Evolutionary conservation across 2,113 vertebrate genomes (phyloP), one percentile per base, ranked within the genome.

Genomic region (Sorex araneus): DNA sequence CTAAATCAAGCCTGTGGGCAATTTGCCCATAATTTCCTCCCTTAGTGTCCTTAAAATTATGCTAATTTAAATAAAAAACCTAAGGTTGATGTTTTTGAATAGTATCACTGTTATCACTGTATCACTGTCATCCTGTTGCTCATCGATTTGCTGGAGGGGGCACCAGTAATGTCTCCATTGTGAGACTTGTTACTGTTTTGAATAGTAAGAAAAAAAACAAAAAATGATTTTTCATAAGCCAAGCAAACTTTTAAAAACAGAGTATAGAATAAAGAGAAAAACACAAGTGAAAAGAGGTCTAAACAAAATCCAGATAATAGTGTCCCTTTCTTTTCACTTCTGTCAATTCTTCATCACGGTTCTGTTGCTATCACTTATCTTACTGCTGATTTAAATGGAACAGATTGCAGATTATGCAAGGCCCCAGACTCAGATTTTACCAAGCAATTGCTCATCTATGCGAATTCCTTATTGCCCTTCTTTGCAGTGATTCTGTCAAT

Each of bases 161-260:
- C n/a, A n/a, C n/a, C n/a, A n/a, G n/a, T n/a, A n/a, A n/a, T n/a
- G n/a, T n/a, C n/a, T n/a, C n/a, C n/a, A n/a, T n/a, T n/a, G n/a
- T n/a, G n/a, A n/a, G n/a, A n/a, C n/a, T n/a, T n/a, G n/a, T n/a
- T n/a, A n/a, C n/a, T 6, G 8, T 28, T 66, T 66, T 66, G 8
- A 66, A 66, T 66, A 30, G 10, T 3, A 93, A 45, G 43, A 92
- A 90, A 85, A 92, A 89, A 80, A 27, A 89, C 90, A 27, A 92
- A 43, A 84, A 84, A 16, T 40, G 9, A 13, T 69, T 74, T 84
- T 89, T 57, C 34, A 43, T 57, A 87, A 7, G 50, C 71, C 47
- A 87, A 30, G 0, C 73, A 60, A 60, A 60, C 91, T 89, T 83
- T 89, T 78, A 64, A 21, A 82, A 40, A 77, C 71, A 73, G 2